Evolutionary conservation across 2,888 invertebrate species (phyloP), one percentile per base, ranked within the genome.

Genomic region (Notodonta ziczac): DNA sequence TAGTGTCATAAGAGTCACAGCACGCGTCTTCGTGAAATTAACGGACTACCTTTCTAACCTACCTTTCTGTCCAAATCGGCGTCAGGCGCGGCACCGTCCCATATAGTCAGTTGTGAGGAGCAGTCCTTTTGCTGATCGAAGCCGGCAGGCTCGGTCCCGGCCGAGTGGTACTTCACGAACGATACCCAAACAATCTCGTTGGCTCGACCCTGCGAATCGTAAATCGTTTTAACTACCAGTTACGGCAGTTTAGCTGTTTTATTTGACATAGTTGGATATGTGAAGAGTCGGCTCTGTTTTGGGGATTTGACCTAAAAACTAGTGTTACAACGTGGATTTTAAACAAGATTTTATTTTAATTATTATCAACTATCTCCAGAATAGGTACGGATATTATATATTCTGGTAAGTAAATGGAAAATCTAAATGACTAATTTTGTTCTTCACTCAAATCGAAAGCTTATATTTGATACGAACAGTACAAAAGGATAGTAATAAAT

Each of bases 181-280:
- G 97, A 97, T 71, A 97, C 95, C 97, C 97, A 97, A 39, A 97
- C 97, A 64, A 96, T 96, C 88, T 97, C 97, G 79, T 96, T 96
- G 7, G 95, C 93, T 59, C 96, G 95, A 40, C 97, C 97, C 89
- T 96, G 93, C 57, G 69, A 67, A 59, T 51, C 70, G 62, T 70
- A 62, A 70, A 67, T 74, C 63, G 62, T 63, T 69, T 72, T 74
- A 67, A 74, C 59, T 69, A 63, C 66, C 70, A 63, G 59, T 62
- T 58, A 56, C 57, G 35, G 24, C 53, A 60, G 58, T 54, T 55
- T 61, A 58, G 58, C 46, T 63, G 62, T 63, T 63, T 59, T 64
- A 59, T 67, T 65, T 61, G 40, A 55, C 56, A 56, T 58, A 56
- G 32, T 60, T 55, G 59, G 53, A 62, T 55, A 62, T 48, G n/a